Percentiles rank a stretch among this genome's conserved stretches.
These are phyloP conservation scores for Thera britannica DNA, from an alignment of 2,888 invertebrate genomes.

Conservation along the genomic window DNA sequence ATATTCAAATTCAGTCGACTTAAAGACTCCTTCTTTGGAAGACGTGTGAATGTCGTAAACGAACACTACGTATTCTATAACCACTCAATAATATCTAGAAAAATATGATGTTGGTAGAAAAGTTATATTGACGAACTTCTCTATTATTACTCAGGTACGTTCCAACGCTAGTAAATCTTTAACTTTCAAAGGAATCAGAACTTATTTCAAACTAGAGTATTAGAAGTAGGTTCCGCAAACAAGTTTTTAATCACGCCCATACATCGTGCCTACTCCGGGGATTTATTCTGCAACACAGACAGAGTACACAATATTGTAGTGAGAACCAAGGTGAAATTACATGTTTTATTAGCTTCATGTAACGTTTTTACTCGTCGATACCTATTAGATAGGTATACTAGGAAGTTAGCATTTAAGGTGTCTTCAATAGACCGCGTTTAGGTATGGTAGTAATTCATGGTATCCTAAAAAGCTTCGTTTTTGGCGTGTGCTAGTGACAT, in stretches of 20 bases:
- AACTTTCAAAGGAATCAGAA: neutral
- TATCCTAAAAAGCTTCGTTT: no score
- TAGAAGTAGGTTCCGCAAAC: conserved; percentile 40
- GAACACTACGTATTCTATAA: no score
- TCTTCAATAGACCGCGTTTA: no score
- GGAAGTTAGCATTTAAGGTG: no score
- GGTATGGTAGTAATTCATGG: no score
- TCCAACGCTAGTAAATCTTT: conserved; percentile 5
- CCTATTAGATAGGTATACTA: no score
- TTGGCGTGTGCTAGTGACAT: no score
- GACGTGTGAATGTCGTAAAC: no score
- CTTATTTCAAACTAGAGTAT: conserved; percentile 27
- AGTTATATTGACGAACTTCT: neutral
- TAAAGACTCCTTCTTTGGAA: no score
- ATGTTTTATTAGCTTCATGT: conserved; percentile 26
- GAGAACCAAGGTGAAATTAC: conserved; percentile 39
- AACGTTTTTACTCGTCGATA: conserved; percentile 2
- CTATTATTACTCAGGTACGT: conserved; percentile 4
- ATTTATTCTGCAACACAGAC: conserved; percentile 43
- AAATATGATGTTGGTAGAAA: no score
- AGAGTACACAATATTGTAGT: conserved; percentile 37
- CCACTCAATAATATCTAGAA: no score
- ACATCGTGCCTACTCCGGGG: conserved; percentile 49
- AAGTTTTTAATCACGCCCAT: conserved; percentile 52
- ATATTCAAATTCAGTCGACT: no score